These are phyloP conservation scores for Condylostylus longicornis DNA, from an alignment of 1,140 invertebrate species.

Conservation along the genomic window DNA sequence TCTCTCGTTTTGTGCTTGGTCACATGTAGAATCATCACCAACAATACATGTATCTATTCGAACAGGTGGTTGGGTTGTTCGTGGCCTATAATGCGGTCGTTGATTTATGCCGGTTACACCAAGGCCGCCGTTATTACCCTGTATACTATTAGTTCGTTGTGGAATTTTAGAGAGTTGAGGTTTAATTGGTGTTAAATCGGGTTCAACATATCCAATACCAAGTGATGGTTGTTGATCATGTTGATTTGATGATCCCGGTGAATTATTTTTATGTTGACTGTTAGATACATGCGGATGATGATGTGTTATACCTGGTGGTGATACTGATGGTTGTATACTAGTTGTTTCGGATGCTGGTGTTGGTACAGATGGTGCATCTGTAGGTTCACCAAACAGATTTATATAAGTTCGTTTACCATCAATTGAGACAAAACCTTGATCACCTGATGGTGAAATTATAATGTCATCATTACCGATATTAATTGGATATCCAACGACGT, in stretches of 20 bases:
- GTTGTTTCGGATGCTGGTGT: slow-evolving; percentile 15
- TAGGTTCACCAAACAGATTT: slow-evolving; percentile 56
- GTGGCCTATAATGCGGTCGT: slow-evolving; percentile 38
- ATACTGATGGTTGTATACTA: slow-evolving; percentile 21
- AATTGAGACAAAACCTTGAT: slow-evolving; percentile 79
- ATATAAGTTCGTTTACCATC: slow-evolving; percentile 79
- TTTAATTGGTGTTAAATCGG: slow-evolving; percentile 20
- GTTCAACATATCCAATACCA: slow-evolving; percentile 36
- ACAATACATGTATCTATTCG: slow-evolving; percentile 89
- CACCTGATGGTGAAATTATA: slow-evolving; percentile 57
- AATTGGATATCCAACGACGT: slow-evolving; percentile 32
- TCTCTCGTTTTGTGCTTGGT: slow-evolving; percentile 68
- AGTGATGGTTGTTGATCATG: slow-evolving; percentile 21
- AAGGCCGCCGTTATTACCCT: slow-evolving; percentile 7
- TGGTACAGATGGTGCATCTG: slow-evolving; percentile 27
- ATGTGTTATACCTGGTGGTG: slow-evolving; percentile 7
- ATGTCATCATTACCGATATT: slow-evolving; percentile 43
- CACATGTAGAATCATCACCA: slow-evolving; percentile 83
- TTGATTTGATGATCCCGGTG: slow-evolving; percentile 17
- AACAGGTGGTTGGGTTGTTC: slow-evolving; percentile 47
- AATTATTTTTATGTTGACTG: slow-evolving; percentile 4
- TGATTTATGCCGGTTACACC: slow-evolving; percentile 22
- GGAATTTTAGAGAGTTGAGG: slow-evolving; percentile 4
- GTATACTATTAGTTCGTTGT: not conserved
- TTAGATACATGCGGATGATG: slow-evolving; percentile 1